Base-by-base conservation (phyloP, 2,888 invertebrate genomes). In the Harpalus rubripes region DNA sequence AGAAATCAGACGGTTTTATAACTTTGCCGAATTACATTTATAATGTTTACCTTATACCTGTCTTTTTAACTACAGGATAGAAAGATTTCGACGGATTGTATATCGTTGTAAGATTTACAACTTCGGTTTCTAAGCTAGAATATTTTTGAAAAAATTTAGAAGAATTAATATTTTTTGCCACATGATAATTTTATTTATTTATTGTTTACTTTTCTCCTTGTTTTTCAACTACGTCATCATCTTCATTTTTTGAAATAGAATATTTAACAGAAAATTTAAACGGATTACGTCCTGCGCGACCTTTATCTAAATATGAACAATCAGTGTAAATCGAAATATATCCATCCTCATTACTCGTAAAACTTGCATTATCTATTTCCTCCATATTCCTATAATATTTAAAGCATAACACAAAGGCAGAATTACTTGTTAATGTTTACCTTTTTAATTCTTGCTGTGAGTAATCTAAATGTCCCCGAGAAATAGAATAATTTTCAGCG, bases 271-370 rank as follows among this genome's bases (percentile, higher is more conserved):
- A 32, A 32, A 32, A 32, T 32, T 32, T 32, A 22, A 22, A 22
- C 22, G 3, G 22, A 32, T 32, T 32, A 32, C 32, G 32, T 32
- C 32, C 32, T 32, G 32, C 5, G 6, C 32, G 32, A 5, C 32
- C 32, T 4, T 32, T 5, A n/a, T 87, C 87, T 81, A 89, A 91
- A 91, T 98, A 99, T 0, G 98, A 96, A 0, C 99, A 99, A 93
- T 99, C 99, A 0, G 98, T 98, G 90, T 96, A 99, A 0, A 98
- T 96, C 44, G 93, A 90, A 0, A 93, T 93, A 88, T 91, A 93
- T 26, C 92, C 92, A 85, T 91, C 56, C 2, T 22, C 39, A 80
- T 85, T 80, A 58, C 18, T 59, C 12, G 18, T 72, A 56, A 85
- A 85, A 59, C 59, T 56, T 32, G 32, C 5, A 32, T 32, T 32